phyloP scores from a whole-genome alignment of 2,797 vertebrate genomes.

The Argyrosomus regius region DNA sequence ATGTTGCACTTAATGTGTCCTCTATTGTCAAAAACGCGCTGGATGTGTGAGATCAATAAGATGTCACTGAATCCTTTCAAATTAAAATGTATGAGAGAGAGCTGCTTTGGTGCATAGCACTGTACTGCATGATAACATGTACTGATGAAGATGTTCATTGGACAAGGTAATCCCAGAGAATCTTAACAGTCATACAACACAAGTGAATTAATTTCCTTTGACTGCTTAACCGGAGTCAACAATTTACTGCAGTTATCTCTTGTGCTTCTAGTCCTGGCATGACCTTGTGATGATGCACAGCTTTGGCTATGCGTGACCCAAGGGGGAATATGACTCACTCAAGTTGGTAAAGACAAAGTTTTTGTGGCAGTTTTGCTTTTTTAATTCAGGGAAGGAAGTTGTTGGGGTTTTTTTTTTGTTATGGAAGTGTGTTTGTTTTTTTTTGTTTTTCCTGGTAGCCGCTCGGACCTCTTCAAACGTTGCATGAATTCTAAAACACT shows the following conservation, averaged over 20 bases:
- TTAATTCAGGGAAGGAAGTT: background rate
- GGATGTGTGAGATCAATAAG: background rate
- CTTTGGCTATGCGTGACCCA: conserved; percentile 5
- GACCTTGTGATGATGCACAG: conserved; percentile 10
- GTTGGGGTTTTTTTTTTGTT: background rate
- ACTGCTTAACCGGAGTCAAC: background rate
- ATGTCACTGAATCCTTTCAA: background rate
- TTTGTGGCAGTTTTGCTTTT: conserved; percentile 14
- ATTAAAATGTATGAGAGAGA: background rate
- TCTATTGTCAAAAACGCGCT: background rate
- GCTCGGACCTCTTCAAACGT: background rate
- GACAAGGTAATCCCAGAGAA: background rate
- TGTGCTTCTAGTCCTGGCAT: background rate
- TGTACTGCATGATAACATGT: background rate
- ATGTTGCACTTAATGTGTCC: background rate
- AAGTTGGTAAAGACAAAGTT: background rate
- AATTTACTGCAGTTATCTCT: background rate
- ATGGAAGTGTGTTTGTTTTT: background rate
- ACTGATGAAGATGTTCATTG: background rate
- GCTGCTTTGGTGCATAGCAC: background rate
- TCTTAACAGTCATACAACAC: background rate
- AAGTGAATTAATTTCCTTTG: background rate
- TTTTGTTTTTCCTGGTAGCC: background rate
- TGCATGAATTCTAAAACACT: background rate
- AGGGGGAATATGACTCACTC: conserved; percentile 30